phyloP scores from a whole-genome alignment of 2,888 invertebrate genomes.

The Himalopsyche anomala region DNA sequence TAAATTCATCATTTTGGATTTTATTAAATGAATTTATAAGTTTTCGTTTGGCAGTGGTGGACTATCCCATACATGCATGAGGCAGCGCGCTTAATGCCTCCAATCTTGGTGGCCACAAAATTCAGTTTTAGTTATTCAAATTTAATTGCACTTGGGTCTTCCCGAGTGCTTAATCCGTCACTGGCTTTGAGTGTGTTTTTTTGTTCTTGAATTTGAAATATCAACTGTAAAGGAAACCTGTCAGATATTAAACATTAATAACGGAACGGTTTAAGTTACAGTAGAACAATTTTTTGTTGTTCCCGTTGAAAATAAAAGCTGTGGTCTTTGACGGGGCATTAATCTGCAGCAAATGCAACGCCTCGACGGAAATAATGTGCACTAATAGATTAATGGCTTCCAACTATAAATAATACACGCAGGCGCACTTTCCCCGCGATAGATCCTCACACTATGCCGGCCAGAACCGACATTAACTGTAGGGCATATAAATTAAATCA shows the following conservation, averaged over 20 bases:
- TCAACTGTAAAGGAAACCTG: not conserved
- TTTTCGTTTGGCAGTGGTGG: no score
- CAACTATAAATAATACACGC: constrained; percentile 38
- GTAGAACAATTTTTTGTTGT: constrained; percentile 2
- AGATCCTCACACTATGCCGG: constrained; percentile 3
- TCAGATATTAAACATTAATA: not conserved
- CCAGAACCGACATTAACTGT: constrained; percentile 4
- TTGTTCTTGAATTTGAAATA: no score
- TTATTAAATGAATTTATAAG: no score
- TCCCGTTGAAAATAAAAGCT: constrained; percentile 27
- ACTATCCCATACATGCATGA: no score
- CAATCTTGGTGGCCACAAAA: no score
- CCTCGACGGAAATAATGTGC: constrained; percentile 48
- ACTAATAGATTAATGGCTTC: constrained; percentile 42
- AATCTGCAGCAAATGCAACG: constrained; percentile 51
- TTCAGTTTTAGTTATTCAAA: no score
- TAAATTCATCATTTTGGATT: no score
- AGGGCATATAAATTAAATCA: constrained; percentile 34
- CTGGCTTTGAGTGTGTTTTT: no score
- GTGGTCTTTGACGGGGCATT: constrained; percentile 40
- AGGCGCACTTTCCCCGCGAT: not conserved
- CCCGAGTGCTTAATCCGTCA: no score
- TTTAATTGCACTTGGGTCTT: no score
- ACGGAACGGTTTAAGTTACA: not conserved
- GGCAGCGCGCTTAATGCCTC: no score